Evolutionary conservation across 2,113 vertebrate genomes (phyloP).

Genomic region (Aegithalos caudatus): DNA sequence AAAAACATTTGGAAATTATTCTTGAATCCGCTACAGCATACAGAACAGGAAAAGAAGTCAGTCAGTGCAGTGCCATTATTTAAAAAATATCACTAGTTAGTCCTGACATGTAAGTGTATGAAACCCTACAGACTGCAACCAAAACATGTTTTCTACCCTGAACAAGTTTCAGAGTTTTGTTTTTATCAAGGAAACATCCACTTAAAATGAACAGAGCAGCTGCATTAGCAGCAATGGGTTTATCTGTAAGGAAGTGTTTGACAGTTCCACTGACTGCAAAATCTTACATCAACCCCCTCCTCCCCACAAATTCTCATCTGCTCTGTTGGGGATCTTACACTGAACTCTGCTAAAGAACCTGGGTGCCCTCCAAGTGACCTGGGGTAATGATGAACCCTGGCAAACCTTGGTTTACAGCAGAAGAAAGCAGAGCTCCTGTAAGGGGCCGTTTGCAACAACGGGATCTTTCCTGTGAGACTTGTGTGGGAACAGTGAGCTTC

Average conservation of each 20-base stretch:
- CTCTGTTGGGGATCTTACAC: not conserved
- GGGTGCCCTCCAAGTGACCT: not conserved
- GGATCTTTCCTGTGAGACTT: not conserved
- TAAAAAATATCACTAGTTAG: not conserved
- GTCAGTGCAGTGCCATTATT: not conserved
- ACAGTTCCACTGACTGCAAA: not conserved
- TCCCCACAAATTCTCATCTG: not conserved
- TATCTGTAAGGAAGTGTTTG: not conserved
- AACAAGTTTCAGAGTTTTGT: not conserved
- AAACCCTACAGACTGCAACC: not conserved
- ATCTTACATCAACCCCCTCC: accelerated
- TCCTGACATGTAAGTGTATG: not conserved
- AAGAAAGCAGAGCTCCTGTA: not conserved
- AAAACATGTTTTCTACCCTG: not conserved
- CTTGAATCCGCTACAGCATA: not conserved
- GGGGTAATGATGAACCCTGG: not conserved
- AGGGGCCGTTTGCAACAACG: accelerated
- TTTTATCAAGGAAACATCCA: not conserved
- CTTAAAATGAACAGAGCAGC: not conserved
- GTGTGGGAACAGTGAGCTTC: not conserved
- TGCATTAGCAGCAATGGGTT: not conserved
- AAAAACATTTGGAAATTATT: slow-evolving; percentile 1
- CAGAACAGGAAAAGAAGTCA: not conserved
- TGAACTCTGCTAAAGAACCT: not conserved
- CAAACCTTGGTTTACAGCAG: not conserved